Percentiles rank a stretch among this genome's conserved stretches.
phyloP scores from a whole-genome alignment of 2,888 invertebrate genomes.

The Phalangium opilio region DNA sequence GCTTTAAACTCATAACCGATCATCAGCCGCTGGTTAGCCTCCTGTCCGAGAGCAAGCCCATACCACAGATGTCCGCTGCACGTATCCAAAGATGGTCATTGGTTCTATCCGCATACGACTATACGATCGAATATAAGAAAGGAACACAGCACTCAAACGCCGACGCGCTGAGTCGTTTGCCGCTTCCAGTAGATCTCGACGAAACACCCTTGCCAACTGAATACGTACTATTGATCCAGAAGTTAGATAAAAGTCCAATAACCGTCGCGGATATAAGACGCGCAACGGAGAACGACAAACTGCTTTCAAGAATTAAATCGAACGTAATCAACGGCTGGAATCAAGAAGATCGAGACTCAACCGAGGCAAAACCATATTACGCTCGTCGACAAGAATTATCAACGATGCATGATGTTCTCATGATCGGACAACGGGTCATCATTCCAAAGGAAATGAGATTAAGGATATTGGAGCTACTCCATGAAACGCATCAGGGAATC shows the following conservation, averaged over 20 bases:
- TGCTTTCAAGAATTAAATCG: too few species aligned
- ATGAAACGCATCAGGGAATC: conserved; percentile 24
- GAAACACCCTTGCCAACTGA: conserved; percentile 1
- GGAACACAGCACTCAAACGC: conserved; percentile 25
- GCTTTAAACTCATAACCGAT: conserved; percentile 31
- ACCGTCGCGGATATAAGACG: neutral
- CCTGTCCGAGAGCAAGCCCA: neutral
- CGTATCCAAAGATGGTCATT: conserved; percentile 24
- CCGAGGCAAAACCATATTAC: neutral
- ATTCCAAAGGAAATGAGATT: conserved; percentile 20
- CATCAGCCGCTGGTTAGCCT: conserved; percentile 28
- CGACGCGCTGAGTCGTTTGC: conserved; percentile 25
- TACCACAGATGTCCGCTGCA: conserved; percentile 24
- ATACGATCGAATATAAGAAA: conserved; percentile 24
- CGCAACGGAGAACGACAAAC: too few species aligned
- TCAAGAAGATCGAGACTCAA: too few species aligned
- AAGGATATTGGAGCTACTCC: conserved; percentile 20
- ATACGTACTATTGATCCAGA: conserved; percentile 1
- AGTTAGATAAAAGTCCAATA: conserved; percentile 4
- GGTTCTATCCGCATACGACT: conserved; percentile 26
- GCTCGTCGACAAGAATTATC: conserved; percentile 13
- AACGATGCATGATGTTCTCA: conserved; percentile 20
- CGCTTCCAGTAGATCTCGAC: neutral
- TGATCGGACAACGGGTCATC: conserved; percentile 20
- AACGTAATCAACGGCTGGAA: too few species aligned